Evolutionary conservation across 2,888 invertebrate genomes (phyloP), one percentile per base, ranked within the genome.

Genomic region (Lacanobia wlatinum): DNA sequence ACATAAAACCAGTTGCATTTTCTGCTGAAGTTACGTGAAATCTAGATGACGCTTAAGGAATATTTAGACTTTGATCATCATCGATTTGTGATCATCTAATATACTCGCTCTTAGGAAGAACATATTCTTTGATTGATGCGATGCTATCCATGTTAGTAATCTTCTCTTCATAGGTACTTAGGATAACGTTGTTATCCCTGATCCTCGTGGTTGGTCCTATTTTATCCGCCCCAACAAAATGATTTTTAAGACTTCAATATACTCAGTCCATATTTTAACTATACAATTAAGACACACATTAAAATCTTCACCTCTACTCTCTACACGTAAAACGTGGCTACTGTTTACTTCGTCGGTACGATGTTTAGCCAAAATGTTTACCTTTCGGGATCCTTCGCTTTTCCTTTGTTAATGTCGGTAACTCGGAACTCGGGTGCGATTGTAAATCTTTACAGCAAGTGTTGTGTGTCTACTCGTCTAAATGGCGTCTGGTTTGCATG

Each of bases 281-380:
- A 55, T 48, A 50, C 21, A 8, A 70, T 70, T 56, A 46, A 46
- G 23, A n/a, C 48, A 23, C 59, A 58, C 21, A 74, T 59, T 23
- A 62, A 58, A 66, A 60, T 60, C 48, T 66, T 62, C 61, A 70
- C 64, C 58, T 68, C 48, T 65, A 71, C 50, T 21, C 70, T 59
- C 18, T 38, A 48, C 61, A 80, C 64, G 50, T 70, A 61, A 79
- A 79, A 67, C 69, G 80, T 83, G 73, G 76, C 34, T 65, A 53
- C 59, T 83, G 73, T 80, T 83, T 82, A 83, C 77, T 53, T 78
- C 65, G 48, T 61, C 67, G 62, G 84, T 63, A 66, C 64, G 56
- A 56, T 83, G 80, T 76, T 78, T 76, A 70, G 80, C 70, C 77
- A 80, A 82, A 82, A 70, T 82, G 82, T 82, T 83, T 83, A 82